Conservation (phyloP, 2,888 invertebrate species). For the Tiliacea citrago region DNA sequence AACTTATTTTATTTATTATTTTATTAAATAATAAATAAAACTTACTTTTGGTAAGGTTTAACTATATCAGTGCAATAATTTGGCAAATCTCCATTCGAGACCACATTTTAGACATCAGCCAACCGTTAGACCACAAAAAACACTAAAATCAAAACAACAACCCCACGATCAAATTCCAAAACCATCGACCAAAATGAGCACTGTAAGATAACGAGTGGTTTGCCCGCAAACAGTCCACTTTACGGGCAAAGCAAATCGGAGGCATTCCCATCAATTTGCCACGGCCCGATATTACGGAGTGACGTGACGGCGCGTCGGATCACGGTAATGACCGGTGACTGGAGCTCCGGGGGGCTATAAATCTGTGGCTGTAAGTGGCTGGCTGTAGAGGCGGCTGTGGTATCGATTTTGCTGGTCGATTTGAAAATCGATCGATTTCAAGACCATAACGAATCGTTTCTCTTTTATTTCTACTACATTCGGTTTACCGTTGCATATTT, state of each 20-base stretch:
- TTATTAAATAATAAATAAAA: neutral
- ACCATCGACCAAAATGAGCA: slow-evolving; percentile 63
- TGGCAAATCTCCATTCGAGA: neutral
- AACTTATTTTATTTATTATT: too few species aligned
- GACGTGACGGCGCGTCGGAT: slow-evolving; percentile 72
- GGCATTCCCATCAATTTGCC: slow-evolving; percentile 63
- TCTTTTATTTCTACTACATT: too few species aligned
- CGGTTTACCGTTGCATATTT: too few species aligned
- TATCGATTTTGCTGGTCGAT: slow-evolving; percentile 40
- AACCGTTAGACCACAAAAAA: slow-evolving; percentile 19
- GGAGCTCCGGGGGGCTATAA: slow-evolving; percentile 71
- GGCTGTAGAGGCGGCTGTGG: slow-evolving; percentile 33
- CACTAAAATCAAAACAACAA: slow-evolving; percentile 20
- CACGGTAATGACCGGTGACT: slow-evolving; percentile 72
- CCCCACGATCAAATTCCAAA: slow-evolving; percentile 42
- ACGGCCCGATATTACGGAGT: slow-evolving; percentile 71
- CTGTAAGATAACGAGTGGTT: slow-evolving; percentile 64
- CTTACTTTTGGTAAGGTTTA: neutral
- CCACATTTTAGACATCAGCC: neutral
- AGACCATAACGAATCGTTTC: neutral
- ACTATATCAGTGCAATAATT: neutral
- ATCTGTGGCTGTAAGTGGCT: slow-evolving; percentile 73
- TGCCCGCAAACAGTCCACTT: slow-evolving; percentile 67
- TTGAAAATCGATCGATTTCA: slow-evolving; percentile 4
- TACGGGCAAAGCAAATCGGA: slow-evolving; percentile 69